A percentile compares a stretch with the other conserved stretches of the same genome.
phyloP scores from a whole-genome alignment of 2,797 vertebrate genomes.

The Lemur catta region DNA sequence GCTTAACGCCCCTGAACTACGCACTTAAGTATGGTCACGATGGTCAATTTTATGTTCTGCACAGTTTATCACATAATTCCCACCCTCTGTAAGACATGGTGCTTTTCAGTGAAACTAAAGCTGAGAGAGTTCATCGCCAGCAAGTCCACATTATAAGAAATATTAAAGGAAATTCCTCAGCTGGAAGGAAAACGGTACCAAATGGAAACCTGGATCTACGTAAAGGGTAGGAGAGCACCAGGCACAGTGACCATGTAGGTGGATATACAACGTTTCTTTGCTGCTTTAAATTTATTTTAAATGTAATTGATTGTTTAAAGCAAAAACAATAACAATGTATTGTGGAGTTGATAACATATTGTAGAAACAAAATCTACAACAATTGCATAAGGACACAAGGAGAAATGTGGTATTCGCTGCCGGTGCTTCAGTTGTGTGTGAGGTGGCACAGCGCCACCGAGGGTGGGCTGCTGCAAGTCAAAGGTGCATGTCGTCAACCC shows the following conservation, averaged over 20 bases:
- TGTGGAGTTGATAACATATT: neutral
- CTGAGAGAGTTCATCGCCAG: neutral
- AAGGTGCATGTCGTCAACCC: neutral
- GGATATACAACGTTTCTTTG: rapidly evolving
- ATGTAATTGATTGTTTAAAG: neutral
- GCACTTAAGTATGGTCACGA: neutral
- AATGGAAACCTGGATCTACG: neutral
- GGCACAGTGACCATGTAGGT: rapidly evolving
- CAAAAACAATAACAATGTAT: neutral
- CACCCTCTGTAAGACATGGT: neutral
- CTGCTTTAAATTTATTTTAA: neutral
- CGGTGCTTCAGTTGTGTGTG: neutral
- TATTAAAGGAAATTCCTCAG: neutral
- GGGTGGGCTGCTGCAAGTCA: rapidly evolving
- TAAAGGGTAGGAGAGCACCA: rapidly evolving
- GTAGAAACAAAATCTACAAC: neutral
- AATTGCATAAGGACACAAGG: too few relatives aligned
- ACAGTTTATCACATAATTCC: neutral
- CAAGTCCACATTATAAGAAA: too few relatives aligned
- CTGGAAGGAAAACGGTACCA: neutral
- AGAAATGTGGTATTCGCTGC: rapidly evolving
- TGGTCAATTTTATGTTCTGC: too few relatives aligned
- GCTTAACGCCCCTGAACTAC: too few relatives aligned
- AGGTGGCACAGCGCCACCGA: rapidly evolving
- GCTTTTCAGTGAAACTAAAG: neutral